Evolutionary conservation across 2,113 vertebrate genomes (phyloP), one percentile per base, ranked within the genome.

Genomic region (Corydoras sp.): DNA sequence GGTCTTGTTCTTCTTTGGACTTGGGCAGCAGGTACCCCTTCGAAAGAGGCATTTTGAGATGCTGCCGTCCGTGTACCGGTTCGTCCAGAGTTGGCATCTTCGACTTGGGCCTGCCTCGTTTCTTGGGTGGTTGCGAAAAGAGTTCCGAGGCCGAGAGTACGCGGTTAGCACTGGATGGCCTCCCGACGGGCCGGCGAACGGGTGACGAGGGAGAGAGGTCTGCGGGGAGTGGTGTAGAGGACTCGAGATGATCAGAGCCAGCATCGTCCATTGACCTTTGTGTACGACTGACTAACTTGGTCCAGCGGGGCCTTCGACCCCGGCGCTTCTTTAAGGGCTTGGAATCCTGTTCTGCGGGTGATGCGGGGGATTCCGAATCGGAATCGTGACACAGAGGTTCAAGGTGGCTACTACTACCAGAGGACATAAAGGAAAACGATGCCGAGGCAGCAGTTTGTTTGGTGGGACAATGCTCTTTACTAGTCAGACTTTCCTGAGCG

Each of bases 61-160:
- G 85, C 4, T 81, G 88, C 80, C 85, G 92, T 85, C 89, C 85
- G 15, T 90, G 92, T 3, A 88, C 84, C 29, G 92, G 92, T 29
- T 91, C 93, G 64, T 98, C 95, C 0, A 98, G 86, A 15, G 92
- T 90, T 11, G 96, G 96, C 96, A 98, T 99, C 85, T 97, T 94
- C 63, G 92, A 85, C 77, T 97, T 97, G 11, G 94, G 92, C 74
- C 94, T 92, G 74, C 94, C 94, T 77, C 94, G 89, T 86, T 95
- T 98, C 80, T 89, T 88, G 79, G 81, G 79, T 81, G 85, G 74
- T 15, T 74, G 43, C 7, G 76, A 68, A 53, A 88, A 89, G 31
- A 89, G 83, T 48, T 86, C 86, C 14, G 87, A 86, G 54, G 78
- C 29, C 63, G 64, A 66, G 61, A 71, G 79, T 69, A 86, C 30